A percentile compares a stretch with the other conserved stretches of the same genome.
phyloP scores from a whole-genome alignment of 2,888 invertebrate genomes.

The Deroplatys truncata region DNA sequence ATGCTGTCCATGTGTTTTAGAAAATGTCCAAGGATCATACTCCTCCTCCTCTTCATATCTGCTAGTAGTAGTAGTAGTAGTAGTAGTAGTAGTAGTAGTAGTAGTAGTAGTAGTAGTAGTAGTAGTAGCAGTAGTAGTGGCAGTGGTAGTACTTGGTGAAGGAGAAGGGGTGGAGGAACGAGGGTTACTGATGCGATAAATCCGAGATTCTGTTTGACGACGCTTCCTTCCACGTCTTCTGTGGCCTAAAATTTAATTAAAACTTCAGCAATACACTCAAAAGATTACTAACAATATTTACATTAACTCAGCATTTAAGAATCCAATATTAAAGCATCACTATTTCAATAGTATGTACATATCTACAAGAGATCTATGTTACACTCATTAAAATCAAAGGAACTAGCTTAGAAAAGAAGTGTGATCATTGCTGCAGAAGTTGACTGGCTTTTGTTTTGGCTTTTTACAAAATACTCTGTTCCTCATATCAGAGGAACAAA shows the following conservation, averaged over 20 bases:
- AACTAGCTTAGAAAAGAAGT: too few relatives aligned
- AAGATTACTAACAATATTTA: neutral
- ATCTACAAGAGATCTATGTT: neutral
- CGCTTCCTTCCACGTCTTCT: conserved; percentile 13
- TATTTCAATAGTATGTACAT: neutral
- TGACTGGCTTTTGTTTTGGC: too few relatives aligned
- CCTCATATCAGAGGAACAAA: too few relatives aligned
- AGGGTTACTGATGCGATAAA: conserved; percentile 27
- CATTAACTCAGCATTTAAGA: neutral
- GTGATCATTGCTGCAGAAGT: too few relatives aligned
- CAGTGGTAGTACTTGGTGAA: neutral
- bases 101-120: neutral
- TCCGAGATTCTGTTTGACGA: conserved; percentile 21
- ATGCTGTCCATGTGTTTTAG: conserved; percentile 26
- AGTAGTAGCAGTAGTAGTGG: too few relatives aligned
- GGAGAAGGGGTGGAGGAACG: conserved; percentile 15
- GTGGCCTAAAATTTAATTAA: conserved; percentile 21
- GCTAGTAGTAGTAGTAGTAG: neutral
- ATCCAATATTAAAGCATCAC: neutral
- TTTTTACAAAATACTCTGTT: too few relatives aligned
- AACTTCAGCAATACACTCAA: neutral
- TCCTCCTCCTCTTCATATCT: conserved; percentile 21
- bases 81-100: too few relatives aligned
- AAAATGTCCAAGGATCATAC: conserved; percentile 32
- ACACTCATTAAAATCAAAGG: too few relatives aligned